Evolutionary conservation across 2,888 invertebrate species (phyloP), one percentile per base, ranked within the genome.

Genomic region (Drosophila quinaria): DNA sequence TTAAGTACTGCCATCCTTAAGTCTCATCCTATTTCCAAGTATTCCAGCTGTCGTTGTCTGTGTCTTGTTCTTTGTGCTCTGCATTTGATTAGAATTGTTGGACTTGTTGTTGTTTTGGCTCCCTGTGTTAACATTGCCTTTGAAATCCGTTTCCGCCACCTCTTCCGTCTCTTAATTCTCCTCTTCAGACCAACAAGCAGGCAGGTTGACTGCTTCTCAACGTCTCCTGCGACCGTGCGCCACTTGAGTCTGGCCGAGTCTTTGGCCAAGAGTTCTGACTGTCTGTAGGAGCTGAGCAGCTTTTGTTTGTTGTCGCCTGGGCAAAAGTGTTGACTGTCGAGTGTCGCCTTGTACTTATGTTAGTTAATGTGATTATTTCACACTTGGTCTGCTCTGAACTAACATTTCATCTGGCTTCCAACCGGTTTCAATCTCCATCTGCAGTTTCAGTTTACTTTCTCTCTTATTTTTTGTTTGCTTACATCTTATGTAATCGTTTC

Each of bases 291-390:
- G 19, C 5, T 15, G 19, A 8, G 13, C 29, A 5, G 39, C 37
- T 47, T 58, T 46, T 63, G 49, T 50, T 75, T 66, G 55, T 64
- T 64, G 59, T 69, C 62, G 35, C 37, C 46, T 51, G 25, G 46
- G 46, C 66, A 66, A 47, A 35, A 74, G 61, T 74, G 71, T 75
- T 67, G 63, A 58, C 63, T 62, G 55, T 73, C 65, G 65, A 74
- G 61, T 76, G 61, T 74, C 61, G 63, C 52, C 56, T 49, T 60
- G 50, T 64, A 44, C 58, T 65, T 60, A 50, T 68, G 80, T 87
- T 79, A 73, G 74, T 79, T 85, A 87, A 85, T 85, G 77, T 82
- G 83, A 85, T 87, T 85, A 87, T 82, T 87, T 85, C 79, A 87
- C 88, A 87, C 85, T 87, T 87, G 72, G 83, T 71, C 73, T 81